These are phyloP conservation scores for Zophobas atratus DNA, from an alignment of 1,140 invertebrate genomes.

Conservation along the genomic window DNA sequence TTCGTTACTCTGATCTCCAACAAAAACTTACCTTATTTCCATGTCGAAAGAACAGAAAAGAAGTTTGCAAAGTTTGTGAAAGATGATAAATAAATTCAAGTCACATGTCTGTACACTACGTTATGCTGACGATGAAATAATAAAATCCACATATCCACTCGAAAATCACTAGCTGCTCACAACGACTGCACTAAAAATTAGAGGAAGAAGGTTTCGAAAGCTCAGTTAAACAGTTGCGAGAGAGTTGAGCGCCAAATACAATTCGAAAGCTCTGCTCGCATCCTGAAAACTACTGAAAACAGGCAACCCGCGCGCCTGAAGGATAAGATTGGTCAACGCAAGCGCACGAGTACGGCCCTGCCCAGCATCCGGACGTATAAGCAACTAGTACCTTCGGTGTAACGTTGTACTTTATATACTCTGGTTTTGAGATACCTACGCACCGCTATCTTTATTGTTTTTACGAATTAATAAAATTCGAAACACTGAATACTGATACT, in stretches of 20 bases:
- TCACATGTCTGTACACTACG: conserved; percentile 34
- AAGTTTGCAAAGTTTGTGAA: conserved; percentile 16
- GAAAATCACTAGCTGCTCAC: background rate
- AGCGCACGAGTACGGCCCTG: conserved; percentile 52
- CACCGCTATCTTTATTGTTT: no score
- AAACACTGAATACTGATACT: no score
- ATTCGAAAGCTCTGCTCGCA: conserved; percentile 50
- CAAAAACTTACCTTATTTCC: conserved; percentile 20
- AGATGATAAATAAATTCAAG: conserved; percentile 17
- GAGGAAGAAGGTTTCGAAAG: conserved; percentile 19
- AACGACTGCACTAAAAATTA: conserved; percentile 14
- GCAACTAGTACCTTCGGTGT: conserved; percentile 6
- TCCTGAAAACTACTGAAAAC: conserved; percentile 58
- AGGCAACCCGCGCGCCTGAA: conserved; percentile 52
- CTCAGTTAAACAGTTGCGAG: conserved; percentile 35
- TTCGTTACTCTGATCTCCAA: background rate
- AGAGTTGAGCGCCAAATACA: conserved; percentile 34
- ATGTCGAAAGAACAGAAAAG: background rate
- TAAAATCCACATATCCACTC: conserved; percentile 17
- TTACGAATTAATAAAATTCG: no score
- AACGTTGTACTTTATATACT: background rate
- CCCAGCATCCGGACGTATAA: conserved; percentile 52
- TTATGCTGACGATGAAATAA: conserved; percentile 10
- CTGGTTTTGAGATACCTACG: no score
- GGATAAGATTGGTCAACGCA: conserved; percentile 56